Base-by-base conservation (phyloP, 2,797 vertebrate species). In the Gobionotothen gibberifrons region DNA sequence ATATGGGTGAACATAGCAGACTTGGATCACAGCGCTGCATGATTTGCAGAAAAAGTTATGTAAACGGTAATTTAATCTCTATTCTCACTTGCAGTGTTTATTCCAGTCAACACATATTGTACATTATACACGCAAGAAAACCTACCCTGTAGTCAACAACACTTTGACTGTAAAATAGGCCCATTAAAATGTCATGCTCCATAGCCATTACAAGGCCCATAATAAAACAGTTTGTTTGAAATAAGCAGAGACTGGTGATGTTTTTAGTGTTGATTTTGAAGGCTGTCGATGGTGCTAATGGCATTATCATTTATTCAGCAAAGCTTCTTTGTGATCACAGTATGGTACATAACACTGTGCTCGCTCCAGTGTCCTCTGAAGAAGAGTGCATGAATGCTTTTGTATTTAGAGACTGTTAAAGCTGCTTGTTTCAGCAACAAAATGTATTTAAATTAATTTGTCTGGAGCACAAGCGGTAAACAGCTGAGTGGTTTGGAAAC, bases 171-270 rank as follows among this genome's bases (percentile, higher is more conserved):
- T 69, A 46, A 80, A 78, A 60, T 48, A 72, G 52, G 10, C 10
- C 57, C 74, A 81, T 84, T 79, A 78, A 81, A 82, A 67, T 76
- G 59, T 67, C 71, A 78, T 29, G 82, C 81, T 72, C 73, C 48
- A 36, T n/a, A 66, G 72, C 56, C 67, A 22, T 67, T 48, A 74
- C 65, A 57, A 54, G 62, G 32, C 57, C 19, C 67, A 59, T 76
- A 78, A 89, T 86, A 74, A 76, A 88, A 82, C 52, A 40, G 60
- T 81, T 76, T 51, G 64, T 76, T 84, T 76, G 53, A 69, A 71
- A 76, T 55, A 54, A 72, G 55, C 58, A 73, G 57, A 74, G 64
- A 52, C 43, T 54, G 59, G 52, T 74, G 57, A 79, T 81, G 60
- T 58, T 79, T 60, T 82, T 61, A 66, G 58, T 72, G 61, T 72